These are phyloP conservation scores for Peromyscus aztecus DNA, from an alignment of 2,797 vertebrate species.

Conservation along the genomic window DNA sequence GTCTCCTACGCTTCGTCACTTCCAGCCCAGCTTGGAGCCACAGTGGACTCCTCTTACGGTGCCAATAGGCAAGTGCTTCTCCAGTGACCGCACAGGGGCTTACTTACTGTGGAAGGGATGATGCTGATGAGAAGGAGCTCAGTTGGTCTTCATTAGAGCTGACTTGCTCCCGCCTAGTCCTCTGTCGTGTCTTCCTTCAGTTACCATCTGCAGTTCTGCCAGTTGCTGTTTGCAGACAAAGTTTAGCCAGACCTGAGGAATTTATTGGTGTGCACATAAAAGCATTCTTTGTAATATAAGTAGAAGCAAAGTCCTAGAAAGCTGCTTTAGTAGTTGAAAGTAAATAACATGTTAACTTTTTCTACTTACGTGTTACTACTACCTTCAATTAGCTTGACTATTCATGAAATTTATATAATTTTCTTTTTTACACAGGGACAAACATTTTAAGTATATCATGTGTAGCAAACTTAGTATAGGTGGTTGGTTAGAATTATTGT, in stretches of 20 bases:
- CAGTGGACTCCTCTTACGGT: conserved; percentile 88
- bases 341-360: conserved; percentile 34
- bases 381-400: conserved; percentile 7
- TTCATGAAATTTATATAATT: conserved; percentile 10
- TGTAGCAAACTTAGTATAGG: background rate
- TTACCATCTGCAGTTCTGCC: background rate
- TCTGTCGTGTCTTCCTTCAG: background rate
- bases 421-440: background rate
- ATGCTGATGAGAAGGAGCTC: background rate
- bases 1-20: conserved; percentile 89
- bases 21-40: conserved; percentile 84
- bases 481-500: conserved; percentile 11
- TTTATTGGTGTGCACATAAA: background rate
- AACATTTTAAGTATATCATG: background rate
- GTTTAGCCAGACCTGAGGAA: background rate
- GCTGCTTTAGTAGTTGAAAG: background rate
- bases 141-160: background rate
- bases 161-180: background rate
- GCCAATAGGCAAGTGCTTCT: conserved; percentile 90
- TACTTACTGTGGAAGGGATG: background rate
- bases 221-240: background rate
- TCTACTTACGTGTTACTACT: background rate
- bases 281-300: background rate
- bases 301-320: conserved; percentile 31
- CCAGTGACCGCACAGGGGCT: background rate